Percentiles rank a stretch among this genome's conserved stretches.
These are phyloP conservation scores for Pitangus sulphuratus DNA, from an alignment of 2,797 vertebrate genomes.

Conservation along the genomic window DNA sequence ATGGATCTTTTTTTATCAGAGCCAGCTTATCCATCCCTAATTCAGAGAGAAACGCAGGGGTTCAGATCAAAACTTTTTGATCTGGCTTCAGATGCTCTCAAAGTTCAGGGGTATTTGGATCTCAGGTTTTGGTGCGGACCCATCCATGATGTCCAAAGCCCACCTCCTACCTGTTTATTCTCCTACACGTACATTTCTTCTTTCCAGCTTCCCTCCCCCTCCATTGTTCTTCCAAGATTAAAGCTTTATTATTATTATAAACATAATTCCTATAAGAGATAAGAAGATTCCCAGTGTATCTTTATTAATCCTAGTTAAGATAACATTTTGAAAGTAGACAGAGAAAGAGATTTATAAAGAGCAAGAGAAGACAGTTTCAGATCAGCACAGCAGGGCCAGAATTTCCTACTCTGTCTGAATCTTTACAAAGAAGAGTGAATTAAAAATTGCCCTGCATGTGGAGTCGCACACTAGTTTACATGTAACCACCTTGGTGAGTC, in stretches of 20 bases:
- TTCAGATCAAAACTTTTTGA: slow-evolving; percentile 45
- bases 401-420: slow-evolving; percentile 4
- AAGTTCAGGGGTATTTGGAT: neutral
- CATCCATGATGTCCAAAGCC: neutral
- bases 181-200: neutral
- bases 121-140: neutral
- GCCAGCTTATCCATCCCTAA: slow-evolving; percentile 12
- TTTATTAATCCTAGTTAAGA: slow-evolving; percentile 69
- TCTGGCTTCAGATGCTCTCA: slow-evolving; percentile 1
- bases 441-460: neutral
- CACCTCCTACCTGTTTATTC: neutral
- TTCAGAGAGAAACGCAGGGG: slow-evolving; percentile 2
- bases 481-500: neutral
- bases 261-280: slow-evolving; percentile 59
- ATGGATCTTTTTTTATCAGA: slow-evolving; percentile 45
- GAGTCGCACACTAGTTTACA: neutral
- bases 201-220: neutral
- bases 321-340: slow-evolving; percentile 68
- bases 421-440: slow-evolving; percentile 10
- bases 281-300: slow-evolving; percentile 62
- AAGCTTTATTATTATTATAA: slow-evolving; percentile 60
- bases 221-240: slow-evolving; percentile 41
- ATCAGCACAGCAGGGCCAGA: slow-evolving; percentile 45
- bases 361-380: slow-evolving; percentile 47
- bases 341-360: slow-evolving; percentile 63